These are phyloP conservation scores for Lepidurus couesii DNA, from an alignment of 1,140 invertebrate species.

Conservation along the genomic window DNA sequence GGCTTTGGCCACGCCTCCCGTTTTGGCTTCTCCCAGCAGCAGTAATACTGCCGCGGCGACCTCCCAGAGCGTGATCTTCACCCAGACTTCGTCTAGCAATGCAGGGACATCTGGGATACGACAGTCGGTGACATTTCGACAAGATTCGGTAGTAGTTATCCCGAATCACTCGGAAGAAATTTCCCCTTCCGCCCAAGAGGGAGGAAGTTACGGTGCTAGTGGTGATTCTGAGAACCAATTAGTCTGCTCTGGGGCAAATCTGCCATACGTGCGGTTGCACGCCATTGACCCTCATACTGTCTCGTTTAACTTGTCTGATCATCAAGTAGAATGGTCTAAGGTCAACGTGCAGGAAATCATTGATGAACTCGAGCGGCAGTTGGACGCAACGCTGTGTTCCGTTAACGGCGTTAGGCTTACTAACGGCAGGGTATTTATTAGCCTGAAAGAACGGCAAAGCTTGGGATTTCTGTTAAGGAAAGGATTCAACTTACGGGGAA, in stretches of 20 bases:
- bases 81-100: slow-evolving; percentile 29
- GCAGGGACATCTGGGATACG: slow-evolving; percentile 23
- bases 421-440: slow-evolving; percentile 41
- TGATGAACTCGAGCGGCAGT: slow-evolving; percentile 44
- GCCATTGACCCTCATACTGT: slow-evolving; percentile 42
- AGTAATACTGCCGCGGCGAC: slow-evolving; percentile 24
- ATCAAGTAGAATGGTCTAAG: slow-evolving; percentile 36
- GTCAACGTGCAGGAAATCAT: slow-evolving; percentile 44
- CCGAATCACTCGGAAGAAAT: slow-evolving; percentile 23
- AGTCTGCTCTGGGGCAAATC: not conserved
- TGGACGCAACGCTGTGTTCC: slow-evolving; percentile 41
- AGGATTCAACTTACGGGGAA: slow-evolving; percentile 41
- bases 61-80: slow-evolving; percentile 32
- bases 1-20: slow-evolving; percentile 1
- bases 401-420: slow-evolving; percentile 43
- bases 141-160: slow-evolving; percentile 34
- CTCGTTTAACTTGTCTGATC: slow-evolving; percentile 40
- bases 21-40: not conserved
- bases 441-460: slow-evolving; percentile 40
- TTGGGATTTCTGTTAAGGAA: slow-evolving; percentile 39
- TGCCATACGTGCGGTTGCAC: slow-evolving; percentile 39
- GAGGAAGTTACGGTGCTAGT: not conserved
- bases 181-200: not conserved
- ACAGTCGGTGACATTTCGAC: slow-evolving; percentile 36
- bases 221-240: not conserved